Evolutionary conservation across 2,888 invertebrate genomes (phyloP), one percentile per base, ranked within the genome.

Genomic region (Hylaea fasciaria): DNA sequence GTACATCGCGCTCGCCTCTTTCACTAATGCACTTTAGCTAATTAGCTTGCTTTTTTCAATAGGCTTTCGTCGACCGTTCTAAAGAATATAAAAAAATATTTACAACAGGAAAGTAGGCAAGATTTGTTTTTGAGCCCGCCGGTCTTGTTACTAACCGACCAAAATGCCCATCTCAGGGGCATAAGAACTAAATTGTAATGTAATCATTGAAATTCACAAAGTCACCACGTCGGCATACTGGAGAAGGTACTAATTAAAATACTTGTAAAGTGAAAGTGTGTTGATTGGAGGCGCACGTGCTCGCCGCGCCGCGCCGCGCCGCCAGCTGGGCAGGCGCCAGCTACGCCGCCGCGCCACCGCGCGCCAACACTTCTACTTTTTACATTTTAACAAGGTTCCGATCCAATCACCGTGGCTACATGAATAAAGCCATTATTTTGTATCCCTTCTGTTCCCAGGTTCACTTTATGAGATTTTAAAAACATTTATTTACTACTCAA

Each of bases 391-490:
- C 54, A 55, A 57, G 45, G 50, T 59, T 59, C 53, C 39, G 22
- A 49, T 50, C 49, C 53, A 64, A 64, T 64, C 56, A 49, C 48
- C 1, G 40, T 39, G 35, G 17, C 52, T 41, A 56, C 40, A 58
- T 44, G 44, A 29, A 63, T 49, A 39, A 48, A 52, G 43, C 29
- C 48, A 37, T 55, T 58, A 51, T 37, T 12, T 37, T 37, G 37
- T 37, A 37, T 10, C 37, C 5, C 37, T 37, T 37, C 12, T 37
- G 22, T 22, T 22, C 22, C 2, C 22, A 35, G 28, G 28, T 28
- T 32, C 37, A 12, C n/a, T 37, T 37, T 37, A 37, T 37, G 37
- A 12, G n/a, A 37, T 37, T 10, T 12, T 7, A 37, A 37, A 3
- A 1, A 3, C 11, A 37, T 12, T n/a, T 5, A 37, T 2, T 37